phyloP scores from a whole-genome alignment of 2,888 invertebrate species.

The Macrophya alboannulata region DNA sequence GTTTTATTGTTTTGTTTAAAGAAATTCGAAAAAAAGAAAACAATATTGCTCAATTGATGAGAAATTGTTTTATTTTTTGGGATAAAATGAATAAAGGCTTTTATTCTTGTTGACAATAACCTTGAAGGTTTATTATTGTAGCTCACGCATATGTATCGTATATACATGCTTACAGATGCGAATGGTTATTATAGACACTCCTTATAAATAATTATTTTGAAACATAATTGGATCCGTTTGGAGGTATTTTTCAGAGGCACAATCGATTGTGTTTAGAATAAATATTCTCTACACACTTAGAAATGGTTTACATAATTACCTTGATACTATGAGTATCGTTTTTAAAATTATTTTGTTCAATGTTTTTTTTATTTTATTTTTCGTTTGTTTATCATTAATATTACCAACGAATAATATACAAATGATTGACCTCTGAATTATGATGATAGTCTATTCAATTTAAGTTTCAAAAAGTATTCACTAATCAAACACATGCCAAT shows the following conservation, averaged over 20 bases:
- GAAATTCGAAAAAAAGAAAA: background rate
- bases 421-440: constrained; percentile 48
- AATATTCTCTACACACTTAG: constrained; percentile 23
- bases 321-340: constrained; percentile 1
- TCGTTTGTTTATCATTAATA: background rate
- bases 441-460: constrained; percentile 48
- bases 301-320: constrained; percentile 1
- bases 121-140: constrained; percentile 54
- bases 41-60: background rate
- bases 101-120: constrained; percentile 48
- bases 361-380: background rate
- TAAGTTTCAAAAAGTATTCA: constrained; percentile 41
- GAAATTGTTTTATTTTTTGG: background rate
- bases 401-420: constrained; percentile 9
- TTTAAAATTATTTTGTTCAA: constrained; percentile 9
- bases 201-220: constrained; percentile 52
- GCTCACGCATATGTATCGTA: constrained; percentile 44
- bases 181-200: constrained; percentile 54
- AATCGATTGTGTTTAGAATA: constrained; percentile 44
- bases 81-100: background rate
- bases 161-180: constrained; percentile 51
- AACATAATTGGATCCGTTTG: constrained; percentile 49
- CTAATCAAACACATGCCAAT: constrained; percentile 50
- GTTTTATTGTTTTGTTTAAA: background rate
- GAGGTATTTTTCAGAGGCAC: constrained; percentile 54